Evolutionary conservation across 2,113 vertebrate genomes (phyloP).

Genomic region (Enhydra lutris): DNA sequence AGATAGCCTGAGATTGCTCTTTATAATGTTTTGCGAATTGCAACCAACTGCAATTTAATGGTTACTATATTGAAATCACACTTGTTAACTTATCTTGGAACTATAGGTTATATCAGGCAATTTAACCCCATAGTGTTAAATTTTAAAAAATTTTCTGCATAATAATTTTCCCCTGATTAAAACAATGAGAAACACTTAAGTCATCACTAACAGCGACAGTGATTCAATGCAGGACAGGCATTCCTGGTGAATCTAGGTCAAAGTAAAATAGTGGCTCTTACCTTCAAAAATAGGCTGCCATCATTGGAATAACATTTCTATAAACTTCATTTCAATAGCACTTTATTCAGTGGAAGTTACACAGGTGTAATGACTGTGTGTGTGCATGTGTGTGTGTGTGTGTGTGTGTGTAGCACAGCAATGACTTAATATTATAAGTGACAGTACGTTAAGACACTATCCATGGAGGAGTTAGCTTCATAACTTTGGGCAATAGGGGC

Average conservation of each 20-base stretch:
- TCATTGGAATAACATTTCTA: background rate
- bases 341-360: conserved; percentile 4
- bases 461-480: background rate
- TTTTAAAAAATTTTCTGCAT: background rate
- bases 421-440: background rate
- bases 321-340: background rate
- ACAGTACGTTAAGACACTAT: background rate
- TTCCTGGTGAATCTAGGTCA: conserved; percentile 35
- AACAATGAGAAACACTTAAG: background rate
- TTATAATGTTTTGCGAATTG: background rate
- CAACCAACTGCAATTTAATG: background rate
- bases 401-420: background rate
- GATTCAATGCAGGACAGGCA: background rate
- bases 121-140: background rate
- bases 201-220: conserved; percentile 26
- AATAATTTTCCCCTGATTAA: background rate
- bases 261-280: background rate
- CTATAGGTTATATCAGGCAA: background rate
- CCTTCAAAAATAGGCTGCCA: background rate
- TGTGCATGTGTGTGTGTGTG: background rate
- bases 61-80: background rate
- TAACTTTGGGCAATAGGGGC: background rate
- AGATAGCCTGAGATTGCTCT: background rate
- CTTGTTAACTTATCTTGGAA: background rate
- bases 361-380: background rate